Evolutionary conservation across 2,113 vertebrate genomes (phyloP), one percentile per base, ranked within the genome.

Genomic region (Brachirus orientalis): DNA sequence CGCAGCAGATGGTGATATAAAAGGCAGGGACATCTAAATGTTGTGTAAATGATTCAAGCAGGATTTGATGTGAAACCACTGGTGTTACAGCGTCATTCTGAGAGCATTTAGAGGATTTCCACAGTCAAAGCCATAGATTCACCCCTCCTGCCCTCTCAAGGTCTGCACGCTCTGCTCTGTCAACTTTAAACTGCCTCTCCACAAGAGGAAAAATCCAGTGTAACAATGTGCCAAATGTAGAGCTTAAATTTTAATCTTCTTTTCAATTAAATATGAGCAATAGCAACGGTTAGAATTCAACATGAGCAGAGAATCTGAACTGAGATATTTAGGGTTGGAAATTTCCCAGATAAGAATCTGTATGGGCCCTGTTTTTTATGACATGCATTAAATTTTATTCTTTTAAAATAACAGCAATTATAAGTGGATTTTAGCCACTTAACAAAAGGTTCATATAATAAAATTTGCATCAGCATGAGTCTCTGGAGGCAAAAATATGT

Each of bases 211-310:
- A 46, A 57, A 46, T 6, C 36, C 52, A 44, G 47, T 13, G 43
- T 44, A 56, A 72, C 72, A 81, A 72, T 79, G 63, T 61, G 58
- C 45, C 69, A 79, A 79, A 77, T 72, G 45, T 71, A 70, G 63
- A 22, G 47, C 77, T 89, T 79, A 75, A 75, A 82, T 63, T 75
- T 79, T 59, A 69, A 85, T 77, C 51, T 36, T 19, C 37, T 46
- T 66, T 56, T 83, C 50, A 80, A 78, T 83, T 73, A 82, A 66
- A 75, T 59, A 85, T 77, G 66, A 79, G 59, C 10, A 46, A 36
- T 41, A 55, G 48, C 41, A 57, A 48, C 50, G 6, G 59, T 13
- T 65, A 40, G 74, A 43, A 19, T 75, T 58, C 17, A 53, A 33
- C 10, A 40, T 48, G 37, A 76, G 47, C 47, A 37, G 41, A 19